Evolutionary conservation across 1,140 invertebrate species (phyloP).

Genomic region (Antheraea mylitta): DNA sequence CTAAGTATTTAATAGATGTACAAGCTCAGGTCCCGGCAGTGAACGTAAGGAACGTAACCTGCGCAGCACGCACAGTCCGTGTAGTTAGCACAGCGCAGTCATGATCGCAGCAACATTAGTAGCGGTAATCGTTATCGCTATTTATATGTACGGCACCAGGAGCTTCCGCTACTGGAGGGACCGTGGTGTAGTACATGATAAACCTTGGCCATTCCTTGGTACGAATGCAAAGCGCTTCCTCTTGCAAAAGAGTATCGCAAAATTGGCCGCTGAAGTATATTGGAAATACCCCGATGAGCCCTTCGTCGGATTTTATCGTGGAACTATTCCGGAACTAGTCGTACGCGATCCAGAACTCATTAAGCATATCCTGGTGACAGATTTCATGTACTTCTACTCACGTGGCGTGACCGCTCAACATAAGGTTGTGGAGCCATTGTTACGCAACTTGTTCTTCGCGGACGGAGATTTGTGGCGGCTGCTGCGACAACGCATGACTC

Average conservation of each 20-base stretch:
- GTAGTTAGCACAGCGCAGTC: not conserved
- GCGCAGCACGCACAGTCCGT: not conserved
- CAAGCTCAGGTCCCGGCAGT: not conserved
- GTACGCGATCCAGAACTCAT: conserved; percentile 79
- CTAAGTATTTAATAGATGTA: not conserved
- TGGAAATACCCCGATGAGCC: conserved; percentile 38
- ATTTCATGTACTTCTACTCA: conserved; percentile 78
- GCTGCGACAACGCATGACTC: conserved; percentile 78
- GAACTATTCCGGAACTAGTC: conserved; percentile 66
- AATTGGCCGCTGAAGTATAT: conserved; percentile 42
- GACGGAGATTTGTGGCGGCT: conserved; percentile 75
- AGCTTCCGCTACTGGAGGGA: conserved; percentile 67
- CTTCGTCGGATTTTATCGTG: conserved; percentile 43
- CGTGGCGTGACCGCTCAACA: conserved; percentile 33
- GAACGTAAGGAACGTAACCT: not conserved
- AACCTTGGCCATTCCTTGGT: conserved; percentile 60
- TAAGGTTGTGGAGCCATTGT: conserved; percentile 52
- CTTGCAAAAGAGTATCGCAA: conserved; percentile 29
- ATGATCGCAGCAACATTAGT: conserved; percentile 28
- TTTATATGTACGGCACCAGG: conserved; percentile 44
- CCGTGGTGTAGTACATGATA: conserved; percentile 56
- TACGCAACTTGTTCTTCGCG: conserved; percentile 45
- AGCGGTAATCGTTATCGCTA: conserved; percentile 18
- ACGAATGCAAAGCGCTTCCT: conserved; percentile 38
- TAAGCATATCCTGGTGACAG: conserved; percentile 77